These are phyloP conservation scores for Streblospio benedicti DNA, from an alignment of 1,140 invertebrate genomes.

Conservation along the genomic window DNA sequence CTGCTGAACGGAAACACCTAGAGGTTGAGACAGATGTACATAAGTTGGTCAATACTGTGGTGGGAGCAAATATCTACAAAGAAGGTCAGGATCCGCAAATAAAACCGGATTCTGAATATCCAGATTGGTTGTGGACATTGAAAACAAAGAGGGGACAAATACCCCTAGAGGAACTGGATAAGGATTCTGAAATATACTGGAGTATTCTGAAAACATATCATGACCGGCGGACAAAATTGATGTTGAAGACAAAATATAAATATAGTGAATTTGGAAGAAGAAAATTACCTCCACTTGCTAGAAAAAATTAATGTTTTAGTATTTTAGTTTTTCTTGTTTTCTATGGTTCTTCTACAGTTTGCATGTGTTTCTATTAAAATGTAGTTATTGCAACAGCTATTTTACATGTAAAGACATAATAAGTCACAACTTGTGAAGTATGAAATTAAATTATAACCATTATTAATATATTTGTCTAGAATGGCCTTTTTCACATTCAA, in stretches of 20 bases:
- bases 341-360: no score
- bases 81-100: slow-evolving; percentile 71
- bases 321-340: no score
- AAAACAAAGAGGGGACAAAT: slow-evolving; percentile 53
- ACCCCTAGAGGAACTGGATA: slow-evolving; percentile 66
- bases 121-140: slow-evolving; percentile 82
- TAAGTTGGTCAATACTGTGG: slow-evolving; percentile 70
- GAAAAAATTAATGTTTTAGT: no score
- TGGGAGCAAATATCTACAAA: slow-evolving; percentile 73
- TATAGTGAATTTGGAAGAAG: slow-evolving; percentile 3
- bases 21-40: slow-evolving; percentile 73
- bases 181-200: slow-evolving; percentile 74
- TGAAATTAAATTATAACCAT: no score
- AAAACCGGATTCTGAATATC: slow-evolving; percentile 78
- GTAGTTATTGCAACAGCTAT: no score
- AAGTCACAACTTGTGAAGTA: no score
- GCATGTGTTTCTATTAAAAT: no score
- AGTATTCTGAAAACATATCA: slow-evolving; percentile 28
- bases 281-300: no score
- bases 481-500: no score
- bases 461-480: no score
- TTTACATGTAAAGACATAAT: no score
- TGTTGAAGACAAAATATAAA: background rate
- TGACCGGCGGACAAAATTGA: background rate
- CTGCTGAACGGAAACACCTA: slow-evolving; percentile 9